Base-by-base conservation (phyloP, 2,888 invertebrate genomes). In the Ctena decussata region DNA sequence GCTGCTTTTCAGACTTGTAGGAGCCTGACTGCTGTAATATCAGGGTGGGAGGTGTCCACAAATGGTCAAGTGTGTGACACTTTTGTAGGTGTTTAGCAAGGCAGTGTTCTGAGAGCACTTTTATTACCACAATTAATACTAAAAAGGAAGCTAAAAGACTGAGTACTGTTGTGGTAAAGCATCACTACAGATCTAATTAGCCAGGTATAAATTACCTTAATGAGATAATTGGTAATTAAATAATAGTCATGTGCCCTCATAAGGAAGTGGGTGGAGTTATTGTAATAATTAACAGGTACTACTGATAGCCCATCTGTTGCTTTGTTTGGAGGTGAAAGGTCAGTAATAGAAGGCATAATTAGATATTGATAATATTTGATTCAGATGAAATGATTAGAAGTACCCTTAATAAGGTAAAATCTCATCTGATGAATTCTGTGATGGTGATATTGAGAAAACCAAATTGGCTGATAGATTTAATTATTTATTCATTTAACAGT, bases 271-370 rank as follows among this genome's bases (percentile, higher is more conserved):
- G 65, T 18, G 32, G 65, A 21, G 65, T 21, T 65, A 18, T 18
- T 15, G 12, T 32, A n/a, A 21, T 35, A 65, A 65, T 65, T 65
- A 35, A 30, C 35, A 35, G 65, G 65, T 35, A 24, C 1, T 35
- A 65, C 65, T 35, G 65, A 35, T 65, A 65, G 21, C 65, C 65
- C 65, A 65, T 65, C 65, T 65, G 65, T 65, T 65, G 35, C 5
- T 18, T 65, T 65, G 65, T 65, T 65, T 35, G 2, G 35, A 35
- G 5, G 35, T 65, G 35, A 65, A 65, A 35, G 65, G 65, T 65
- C 65, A 65, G 35, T 18, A 18, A 65, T 35, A 35, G 35, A 21
- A 30, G 12, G 65, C 24, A 21, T 65, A 24, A 30, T 65, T 30
- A 53, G 21, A 53, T 53, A 18, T 53, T 53, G 21, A 53, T 53